Evolutionary conservation across 2,113 vertebrate genomes (phyloP).

Genomic region (Pimephales promelas): DNA sequence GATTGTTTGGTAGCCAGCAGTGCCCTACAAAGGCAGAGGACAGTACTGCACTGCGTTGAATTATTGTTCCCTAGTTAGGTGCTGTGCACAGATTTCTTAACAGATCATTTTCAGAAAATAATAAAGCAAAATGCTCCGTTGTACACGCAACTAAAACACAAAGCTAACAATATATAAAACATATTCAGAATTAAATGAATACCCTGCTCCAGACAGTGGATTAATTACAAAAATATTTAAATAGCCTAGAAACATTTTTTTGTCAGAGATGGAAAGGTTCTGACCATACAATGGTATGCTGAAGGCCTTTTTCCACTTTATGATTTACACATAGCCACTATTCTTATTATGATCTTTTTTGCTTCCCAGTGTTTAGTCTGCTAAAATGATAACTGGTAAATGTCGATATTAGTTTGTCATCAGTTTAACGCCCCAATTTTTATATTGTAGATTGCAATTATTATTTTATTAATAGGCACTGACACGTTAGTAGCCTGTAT

Average conservation of each 20-base stretch:
- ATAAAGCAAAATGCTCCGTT: not conserved
- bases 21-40: conserved; percentile 52
- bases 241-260: not conserved
- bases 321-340: not conserved
- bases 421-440: not conserved
- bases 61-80: not conserved
- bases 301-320: not conserved
- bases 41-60: conserved; percentile 40
- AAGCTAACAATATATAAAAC: not conserved
- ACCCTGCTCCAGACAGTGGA: not conserved
- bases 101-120: not conserved
- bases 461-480: not conserved
- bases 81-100: not conserved
- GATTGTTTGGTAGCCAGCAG: conserved; percentile 49
- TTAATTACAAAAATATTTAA: not conserved
- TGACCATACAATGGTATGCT: not conserved
- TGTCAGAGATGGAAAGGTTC: not conserved
- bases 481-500: not conserved
- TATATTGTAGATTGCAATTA: not conserved
- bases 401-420: not conserved
- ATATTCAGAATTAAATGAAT: not conserved
- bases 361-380: not conserved
- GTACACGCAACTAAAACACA: not conserved
- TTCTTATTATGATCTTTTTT: not conserved
- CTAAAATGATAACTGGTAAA: not conserved